Percentiles rank a stretch among this genome's conserved stretches.
Evolutionary conservation across 2,113 vertebrate genomes (phyloP).

Genomic region (Callospermophilus lateralis): DNA sequence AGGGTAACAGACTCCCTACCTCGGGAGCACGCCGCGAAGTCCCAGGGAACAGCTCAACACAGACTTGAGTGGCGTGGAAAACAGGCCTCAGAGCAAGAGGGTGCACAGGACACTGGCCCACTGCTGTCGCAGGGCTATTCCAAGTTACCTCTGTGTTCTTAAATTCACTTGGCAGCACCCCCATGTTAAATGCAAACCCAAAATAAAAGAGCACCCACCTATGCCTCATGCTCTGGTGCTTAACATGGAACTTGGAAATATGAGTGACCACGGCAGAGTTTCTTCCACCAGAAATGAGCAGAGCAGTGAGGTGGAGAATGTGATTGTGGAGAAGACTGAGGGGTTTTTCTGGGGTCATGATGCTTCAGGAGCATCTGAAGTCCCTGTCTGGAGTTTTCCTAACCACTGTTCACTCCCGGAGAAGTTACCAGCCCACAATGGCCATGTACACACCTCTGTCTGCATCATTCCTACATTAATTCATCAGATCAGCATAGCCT

Average conservation of each 20-base stretch:
- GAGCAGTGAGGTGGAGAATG: not conserved
- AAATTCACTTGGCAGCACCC: not conserved
- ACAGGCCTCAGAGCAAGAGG: not conserved
- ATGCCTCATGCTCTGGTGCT: not conserved
- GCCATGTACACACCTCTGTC: not conserved
- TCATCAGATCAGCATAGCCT: not conserved
- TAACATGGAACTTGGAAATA: not conserved
- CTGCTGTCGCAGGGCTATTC: not conserved
- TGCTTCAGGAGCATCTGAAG: not conserved
- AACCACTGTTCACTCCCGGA: not conserved
- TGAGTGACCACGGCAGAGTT: not conserved
- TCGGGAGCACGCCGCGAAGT: not conserved
- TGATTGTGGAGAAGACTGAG: not conserved
- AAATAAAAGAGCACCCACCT: conserved; percentile 6
- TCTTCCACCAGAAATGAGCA: not conserved
- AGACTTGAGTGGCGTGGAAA: not conserved
- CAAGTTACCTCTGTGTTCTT: not conserved
- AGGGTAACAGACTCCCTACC: not conserved
- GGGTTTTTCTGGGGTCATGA: accelerated
- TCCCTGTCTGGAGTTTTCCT: not conserved
- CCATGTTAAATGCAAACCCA: not conserved
- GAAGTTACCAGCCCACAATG: not conserved
- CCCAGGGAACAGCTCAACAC: not conserved
- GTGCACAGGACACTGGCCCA: not conserved
- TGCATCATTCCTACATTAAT: not conserved